Percentiles rank a stretch among this genome's conserved stretches.
These are phyloP conservation scores for Sciurus vulgaris DNA, from an alignment of 2,797 vertebrate genomes.

Conservation along the genomic window DNA sequence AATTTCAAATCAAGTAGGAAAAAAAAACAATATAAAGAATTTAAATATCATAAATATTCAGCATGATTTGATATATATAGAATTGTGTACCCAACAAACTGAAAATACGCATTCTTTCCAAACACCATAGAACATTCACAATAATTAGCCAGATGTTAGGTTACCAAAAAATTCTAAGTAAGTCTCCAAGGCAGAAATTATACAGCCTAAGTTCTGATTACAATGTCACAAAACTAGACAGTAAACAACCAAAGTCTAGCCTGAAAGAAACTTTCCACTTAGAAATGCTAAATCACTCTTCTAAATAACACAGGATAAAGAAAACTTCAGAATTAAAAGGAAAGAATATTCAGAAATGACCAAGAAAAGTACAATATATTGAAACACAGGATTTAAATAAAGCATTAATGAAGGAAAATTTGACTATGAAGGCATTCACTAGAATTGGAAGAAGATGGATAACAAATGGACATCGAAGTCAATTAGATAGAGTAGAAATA, in stretches of 20 bases:
- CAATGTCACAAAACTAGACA: conserved; percentile 33
- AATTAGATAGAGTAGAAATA: not conserved
- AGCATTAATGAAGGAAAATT: conserved; percentile 3
- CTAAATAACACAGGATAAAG: not conserved
- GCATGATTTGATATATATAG: not conserved
- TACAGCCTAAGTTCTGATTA: conserved; percentile 42
- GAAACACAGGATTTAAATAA: conserved; percentile 29
- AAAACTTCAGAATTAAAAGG: conserved; percentile 46
- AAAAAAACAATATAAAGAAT: not conserved
- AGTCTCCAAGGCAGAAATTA: conserved; percentile 59
- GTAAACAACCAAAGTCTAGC: conserved; percentile 53
- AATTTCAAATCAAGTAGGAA: not conserved
- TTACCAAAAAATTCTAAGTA: conserved; percentile 3
- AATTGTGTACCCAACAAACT: conserved; percentile 3
- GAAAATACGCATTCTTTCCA: not conserved
- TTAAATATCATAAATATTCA: not conserved
- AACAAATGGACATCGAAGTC: not conserved
- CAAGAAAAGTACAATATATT: not conserved
- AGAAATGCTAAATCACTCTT: conserved; percentile 31
- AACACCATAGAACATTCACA: not conserved
- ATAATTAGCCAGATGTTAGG: conserved; percentile 54
- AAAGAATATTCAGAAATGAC: conserved; percentile 27
- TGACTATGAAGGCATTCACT: not conserved
- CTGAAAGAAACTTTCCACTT: conserved; percentile 31
- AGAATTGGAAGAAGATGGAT: not conserved